phyloP scores from a whole-genome alignment of 2,888 invertebrate species.

The Sphinx pinastri region DNA sequence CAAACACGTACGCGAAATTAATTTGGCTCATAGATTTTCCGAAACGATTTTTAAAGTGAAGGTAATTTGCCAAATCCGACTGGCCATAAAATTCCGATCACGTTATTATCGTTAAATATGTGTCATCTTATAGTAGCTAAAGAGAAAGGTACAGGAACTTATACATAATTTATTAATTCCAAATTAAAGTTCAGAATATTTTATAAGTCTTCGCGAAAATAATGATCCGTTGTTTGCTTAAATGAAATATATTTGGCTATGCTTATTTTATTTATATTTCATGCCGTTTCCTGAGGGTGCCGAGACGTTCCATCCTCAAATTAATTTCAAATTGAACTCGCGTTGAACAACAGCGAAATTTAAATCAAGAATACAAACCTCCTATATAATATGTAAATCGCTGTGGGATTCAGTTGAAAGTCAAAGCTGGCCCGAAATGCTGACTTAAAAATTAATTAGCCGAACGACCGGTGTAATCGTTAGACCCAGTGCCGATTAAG shows the following conservation, averaged over 20 bases:
- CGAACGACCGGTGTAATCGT: slow-evolving; percentile 82
- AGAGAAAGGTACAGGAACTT: not conserved
- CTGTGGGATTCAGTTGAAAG: slow-evolving; percentile 71
- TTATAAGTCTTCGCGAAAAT: not conserved
- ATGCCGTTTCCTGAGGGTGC: slow-evolving; percentile 5
- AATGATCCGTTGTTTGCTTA: not conserved
- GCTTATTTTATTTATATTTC: slow-evolving; percentile 20
- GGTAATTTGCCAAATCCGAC: slow-evolving; percentile 65
- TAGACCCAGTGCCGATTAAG: slow-evolving; percentile 70
- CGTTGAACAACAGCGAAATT: slow-evolving; percentile 53
- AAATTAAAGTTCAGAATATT: not conserved
- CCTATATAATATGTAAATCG: slow-evolving; percentile 67
- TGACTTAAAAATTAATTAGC: slow-evolving; percentile 84
- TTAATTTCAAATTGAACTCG: slow-evolving; percentile 52
- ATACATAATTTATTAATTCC: not conserved
- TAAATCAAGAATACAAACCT: slow-evolving; percentile 59
- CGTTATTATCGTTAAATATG: slow-evolving; percentile 1
- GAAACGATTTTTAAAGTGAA: slow-evolving; percentile 60
- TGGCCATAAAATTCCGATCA: slow-evolving; percentile 48
- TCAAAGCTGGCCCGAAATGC: slow-evolving; percentile 68
- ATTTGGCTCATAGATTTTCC: slow-evolving; percentile 64
- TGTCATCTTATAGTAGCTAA: slow-evolving; percentile 12
- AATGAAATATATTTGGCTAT: slow-evolving; percentile 8
- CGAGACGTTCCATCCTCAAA: slow-evolving; percentile 38
- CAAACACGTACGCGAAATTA: slow-evolving; percentile 71